Evolutionary conservation across 1,140 invertebrate species (phyloP).

Genomic region (Physella acuta): DNA sequence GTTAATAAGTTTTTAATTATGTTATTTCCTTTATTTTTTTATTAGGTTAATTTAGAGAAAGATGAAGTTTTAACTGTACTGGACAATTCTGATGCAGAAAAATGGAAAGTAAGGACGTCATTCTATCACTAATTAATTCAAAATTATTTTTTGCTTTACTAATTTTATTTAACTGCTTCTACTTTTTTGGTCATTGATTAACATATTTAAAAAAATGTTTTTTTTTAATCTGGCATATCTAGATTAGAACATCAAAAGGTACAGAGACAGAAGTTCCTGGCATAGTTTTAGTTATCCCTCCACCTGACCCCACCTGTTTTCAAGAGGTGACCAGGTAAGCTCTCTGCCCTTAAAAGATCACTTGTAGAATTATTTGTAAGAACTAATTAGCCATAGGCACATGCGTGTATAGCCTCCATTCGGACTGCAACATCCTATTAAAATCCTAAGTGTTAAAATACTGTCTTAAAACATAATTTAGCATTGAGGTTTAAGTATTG

Average conservation of each 20-base stretch:
- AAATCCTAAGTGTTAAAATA: too few species aligned
- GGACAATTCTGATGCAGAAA: constrained; percentile 47
- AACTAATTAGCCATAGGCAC: too few species aligned
- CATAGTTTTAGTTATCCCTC: constrained; percentile 48
- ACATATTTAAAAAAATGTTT: background rate
- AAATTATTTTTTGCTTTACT: background rate
- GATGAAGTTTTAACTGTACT: constrained; percentile 41
- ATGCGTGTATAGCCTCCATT: too few species aligned
- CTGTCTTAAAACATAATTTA: too few species aligned
- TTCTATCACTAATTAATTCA: too few species aligned
- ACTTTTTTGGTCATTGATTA: background rate
- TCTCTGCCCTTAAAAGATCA: too few species aligned
- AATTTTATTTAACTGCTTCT: background rate
- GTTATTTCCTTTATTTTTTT: background rate
- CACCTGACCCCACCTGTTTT: constrained; percentile 45
- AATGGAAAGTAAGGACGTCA: constrained; percentile 47
- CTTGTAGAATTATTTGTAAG: too few species aligned
- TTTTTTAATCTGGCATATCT: background rate
- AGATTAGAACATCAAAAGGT: constrained; percentile 31
- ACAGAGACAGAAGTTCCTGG: constrained; percentile 47
- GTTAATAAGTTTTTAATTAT: background rate
- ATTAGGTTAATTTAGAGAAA: constrained; percentile 34
- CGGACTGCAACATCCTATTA: too few species aligned
- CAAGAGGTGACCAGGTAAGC: constrained; percentile 41
- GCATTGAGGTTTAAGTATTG: too few species aligned